Conservation (phyloP, 2,113 vertebrate species). For the Antigone vipio region DNA sequence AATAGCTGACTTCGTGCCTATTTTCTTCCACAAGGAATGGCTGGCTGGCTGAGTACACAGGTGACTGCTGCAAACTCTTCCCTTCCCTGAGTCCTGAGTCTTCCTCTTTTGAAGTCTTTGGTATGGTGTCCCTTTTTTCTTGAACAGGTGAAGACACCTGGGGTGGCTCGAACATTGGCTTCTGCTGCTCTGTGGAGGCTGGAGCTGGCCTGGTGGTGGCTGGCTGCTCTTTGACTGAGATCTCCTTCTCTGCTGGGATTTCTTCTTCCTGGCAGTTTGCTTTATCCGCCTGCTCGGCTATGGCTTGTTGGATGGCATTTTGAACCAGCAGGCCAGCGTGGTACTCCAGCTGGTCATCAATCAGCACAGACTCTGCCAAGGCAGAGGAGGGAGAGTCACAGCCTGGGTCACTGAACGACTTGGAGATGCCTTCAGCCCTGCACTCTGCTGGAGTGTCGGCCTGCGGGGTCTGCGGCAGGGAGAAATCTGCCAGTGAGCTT, state of each 20-base stretch:
- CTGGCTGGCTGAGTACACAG: slow-evolving; percentile 54
- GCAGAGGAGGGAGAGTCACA: slow-evolving; percentile 67
- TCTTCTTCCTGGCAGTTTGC: not conserved
- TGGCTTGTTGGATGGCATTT: slow-evolving; percentile 90
- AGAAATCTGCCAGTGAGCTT: slow-evolving; percentile 80
- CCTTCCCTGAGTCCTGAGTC: slow-evolving; percentile 70
- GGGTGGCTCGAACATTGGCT: slow-evolving; percentile 70
- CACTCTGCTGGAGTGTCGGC: slow-evolving; percentile 81
- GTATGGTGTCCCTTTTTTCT: slow-evolving; percentile 77
- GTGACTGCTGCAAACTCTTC: slow-evolving; percentile 48
- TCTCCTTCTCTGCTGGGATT: slow-evolving; percentile 12
- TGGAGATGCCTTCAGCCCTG: slow-evolving; percentile 70
- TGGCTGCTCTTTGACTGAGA: not conserved
- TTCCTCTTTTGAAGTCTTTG: slow-evolving; percentile 73
- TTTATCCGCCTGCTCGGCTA: slow-evolving; percentile 81
- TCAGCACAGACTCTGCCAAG: slow-evolving; percentile 62
- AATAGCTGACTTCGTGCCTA: slow-evolving; percentile 89
- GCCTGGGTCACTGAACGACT: slow-evolving; percentile 75
- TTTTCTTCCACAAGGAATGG: slow-evolving; percentile 80
- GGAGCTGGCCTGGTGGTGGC: not conserved
- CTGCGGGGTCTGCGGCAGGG: slow-evolving; percentile 84
- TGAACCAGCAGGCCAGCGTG: slow-evolving; percentile 91
- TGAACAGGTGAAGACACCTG: slow-evolving; percentile 81
- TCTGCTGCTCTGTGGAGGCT: slow-evolving; percentile 51
- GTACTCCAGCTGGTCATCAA: slow-evolving; percentile 87